Percentiles rank a stretch among this genome's conserved stretches.
These are phyloP conservation scores for Lithophane semibrunnea DNA, from an alignment of 2,888 invertebrate species.

Conservation along the genomic window DNA sequence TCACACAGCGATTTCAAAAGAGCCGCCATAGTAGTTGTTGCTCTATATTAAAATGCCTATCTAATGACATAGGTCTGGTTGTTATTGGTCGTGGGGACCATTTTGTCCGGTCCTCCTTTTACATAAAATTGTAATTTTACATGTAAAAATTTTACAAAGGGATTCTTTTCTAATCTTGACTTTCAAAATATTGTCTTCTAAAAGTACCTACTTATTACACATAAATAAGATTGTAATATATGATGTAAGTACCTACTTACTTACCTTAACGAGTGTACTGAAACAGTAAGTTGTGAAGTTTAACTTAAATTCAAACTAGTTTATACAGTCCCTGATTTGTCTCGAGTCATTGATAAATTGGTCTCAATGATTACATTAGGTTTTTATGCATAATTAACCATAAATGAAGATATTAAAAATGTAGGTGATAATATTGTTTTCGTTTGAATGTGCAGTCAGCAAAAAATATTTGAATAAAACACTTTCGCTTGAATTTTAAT, in stretches of 20 bases:
- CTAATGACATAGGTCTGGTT: too few species aligned
- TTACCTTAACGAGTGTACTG: constrained; percentile 3
- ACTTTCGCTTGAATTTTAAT: neutral
- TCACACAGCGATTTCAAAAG: too few species aligned
- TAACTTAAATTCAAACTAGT: neutral
- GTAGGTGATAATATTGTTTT: neutral
- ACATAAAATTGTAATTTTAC: too few species aligned
- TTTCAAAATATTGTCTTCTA: neutral
- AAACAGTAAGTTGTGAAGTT: neutral
- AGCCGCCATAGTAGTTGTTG: too few species aligned
- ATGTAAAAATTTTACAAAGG: neutral
- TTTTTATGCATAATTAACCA: neutral
- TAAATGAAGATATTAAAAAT: neutral
- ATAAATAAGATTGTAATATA: neutral
- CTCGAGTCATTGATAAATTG: neutral
- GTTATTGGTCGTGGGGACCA: too few species aligned
- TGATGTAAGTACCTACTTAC: neutral
- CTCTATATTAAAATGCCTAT: too few species aligned
- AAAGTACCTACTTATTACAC: neutral
- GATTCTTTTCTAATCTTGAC: neutral
- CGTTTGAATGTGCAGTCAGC: neutral
- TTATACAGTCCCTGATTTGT: constrained; percentile 1
- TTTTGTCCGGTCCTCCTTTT: too few species aligned
- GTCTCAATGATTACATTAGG: neutral
- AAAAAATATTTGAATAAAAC: neutral